phyloP scores from a whole-genome alignment of 2,888 invertebrate species.

The Anoplius nigerrimus region DNA sequence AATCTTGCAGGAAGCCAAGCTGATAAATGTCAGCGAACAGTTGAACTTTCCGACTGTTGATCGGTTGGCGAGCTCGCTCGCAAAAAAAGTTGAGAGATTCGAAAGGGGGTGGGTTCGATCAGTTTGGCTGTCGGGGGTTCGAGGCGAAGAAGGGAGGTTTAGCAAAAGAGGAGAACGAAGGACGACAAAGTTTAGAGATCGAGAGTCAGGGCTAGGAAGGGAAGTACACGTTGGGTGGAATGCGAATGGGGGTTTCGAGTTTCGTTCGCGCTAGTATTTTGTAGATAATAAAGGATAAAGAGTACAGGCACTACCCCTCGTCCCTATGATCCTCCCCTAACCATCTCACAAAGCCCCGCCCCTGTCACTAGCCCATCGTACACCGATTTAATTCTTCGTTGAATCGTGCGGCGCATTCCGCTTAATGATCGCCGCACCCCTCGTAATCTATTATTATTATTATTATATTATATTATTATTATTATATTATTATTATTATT shows the following conservation, averaged over 20 bases:
- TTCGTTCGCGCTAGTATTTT: constrained; percentile 30
- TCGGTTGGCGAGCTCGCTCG: too few relatives aligned
- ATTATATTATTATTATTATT: constrained; percentile 58
- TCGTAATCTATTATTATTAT: constrained; percentile 45
- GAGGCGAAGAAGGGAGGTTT: constrained; percentile 26
- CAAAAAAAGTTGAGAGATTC: constrained; percentile 4
- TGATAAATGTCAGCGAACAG: too few relatives aligned
- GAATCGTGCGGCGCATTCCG: constrained; percentile 37
- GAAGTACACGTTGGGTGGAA: constrained; percentile 1
- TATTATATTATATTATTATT: constrained; percentile 51
- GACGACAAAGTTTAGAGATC: not conserved
- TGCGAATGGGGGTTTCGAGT: constrained; percentile 20
- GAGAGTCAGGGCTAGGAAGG: constrained; percentile 2
- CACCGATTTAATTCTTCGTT: constrained; percentile 40
- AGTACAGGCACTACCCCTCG: constrained; percentile 19
- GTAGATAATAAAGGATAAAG: constrained; percentile 36
- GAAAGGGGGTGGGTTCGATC: constrained; percentile 20
- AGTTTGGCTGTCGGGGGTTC: constrained; percentile 22
- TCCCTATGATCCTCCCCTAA: constrained; percentile 28
- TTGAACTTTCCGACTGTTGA: too few relatives aligned
- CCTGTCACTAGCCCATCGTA: constrained; percentile 46
- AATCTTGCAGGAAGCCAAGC: not conserved
- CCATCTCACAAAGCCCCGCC: constrained; percentile 9
- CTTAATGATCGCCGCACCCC: constrained; percentile 22
- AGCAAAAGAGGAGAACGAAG: not conserved